Evolutionary conservation across 2,888 invertebrate genomes (phyloP).

Genomic region (Autographa pulchrina): DNA sequence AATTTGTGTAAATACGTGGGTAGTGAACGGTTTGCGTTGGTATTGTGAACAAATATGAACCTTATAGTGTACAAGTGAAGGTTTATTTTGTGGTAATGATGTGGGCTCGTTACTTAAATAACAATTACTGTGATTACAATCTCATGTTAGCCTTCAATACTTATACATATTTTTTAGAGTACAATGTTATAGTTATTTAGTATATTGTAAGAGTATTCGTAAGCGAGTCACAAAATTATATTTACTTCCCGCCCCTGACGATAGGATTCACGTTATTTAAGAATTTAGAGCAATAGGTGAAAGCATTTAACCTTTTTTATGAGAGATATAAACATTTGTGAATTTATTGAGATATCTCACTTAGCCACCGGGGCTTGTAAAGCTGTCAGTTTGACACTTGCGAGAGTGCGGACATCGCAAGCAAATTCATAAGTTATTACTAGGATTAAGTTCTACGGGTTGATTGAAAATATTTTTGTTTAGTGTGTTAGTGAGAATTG

Average conservation of each 20-base stretch:
- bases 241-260: conserved; percentile 83
- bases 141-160: conserved; percentile 89
- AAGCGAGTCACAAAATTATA: conserved; percentile 89
- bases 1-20: conserved; percentile 81
- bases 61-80: conserved; percentile 73
- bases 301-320: conserved; percentile 87
- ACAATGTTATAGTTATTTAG: conserved; percentile 89
- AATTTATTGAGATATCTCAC: conserved; percentile 72
- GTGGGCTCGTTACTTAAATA: conserved; percentile 88
- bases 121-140: conserved; percentile 89
- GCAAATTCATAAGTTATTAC: conserved; percentile 63
- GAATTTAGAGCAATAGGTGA: conserved; percentile 85
- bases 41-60: conserved; percentile 70
- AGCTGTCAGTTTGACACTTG: conserved; percentile 59
- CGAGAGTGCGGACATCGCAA: conserved; percentile 57
- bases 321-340: conserved; percentile 76
- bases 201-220: conserved; percentile 84
- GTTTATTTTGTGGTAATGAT: conserved; percentile 85
- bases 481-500: conserved; percentile 83
- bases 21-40: conserved; percentile 78
- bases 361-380: conserved; percentile 58
- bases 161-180: conserved; percentile 90
- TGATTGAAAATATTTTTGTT: conserved; percentile 71
- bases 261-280: conserved; percentile 86
- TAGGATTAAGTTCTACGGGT: conserved; percentile 74